Evolutionary conservation across 30 jellyfish, hydroid and myxozoan species (phyloP), one percentile per base, ranked within the genome.

Genomic region (Rhopilema esculentum): DNA sequence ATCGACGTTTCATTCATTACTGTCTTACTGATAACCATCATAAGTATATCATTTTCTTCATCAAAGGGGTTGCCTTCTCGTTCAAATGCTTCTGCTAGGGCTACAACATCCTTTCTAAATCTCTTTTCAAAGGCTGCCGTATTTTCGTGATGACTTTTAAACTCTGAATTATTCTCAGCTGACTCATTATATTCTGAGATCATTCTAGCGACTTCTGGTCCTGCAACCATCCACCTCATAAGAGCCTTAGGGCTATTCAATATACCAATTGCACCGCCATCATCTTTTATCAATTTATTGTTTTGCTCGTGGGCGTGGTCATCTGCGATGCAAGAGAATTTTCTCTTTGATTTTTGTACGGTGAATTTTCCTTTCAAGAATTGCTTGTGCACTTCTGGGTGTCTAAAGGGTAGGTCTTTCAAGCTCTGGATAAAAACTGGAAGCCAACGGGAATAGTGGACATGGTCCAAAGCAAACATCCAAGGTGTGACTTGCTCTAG

Each of bases 291-390:
- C 66, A 69, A 31, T 63, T 82, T 67, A 68, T 73, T 74, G 92
- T 83, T 85, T 29, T 72, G 88, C 65, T 85, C 94, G 69, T 85
- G 89, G 62, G 89, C 89, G 85, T 85, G 94, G 84, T 86, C 94
- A 20, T 65, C 83, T 20, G 80, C 81, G 48, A 70, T 70, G 81
- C 52, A 26, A 27, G 81, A 70, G 51, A 70, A 27, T 27, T 77
- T 77, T 50, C 87, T 50, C 24, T 52, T 77, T 52, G 87, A 31
- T 61, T 77, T 77, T 49, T 77, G 87, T 24, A 77, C 52, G 26
- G 87, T 77, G 76, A 77, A 77, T 50, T 77, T 77, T 50, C 87
- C 87, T 27, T 52, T 77, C 21, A 50, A 24, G 52, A 77, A 77
- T 52, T 77, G 63, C 30, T 77, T 24, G 76, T 77, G 30, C 25